These are phyloP conservation scores for Pseudochromis fuscus DNA, from an alignment of 2,797 vertebrate species.

Conservation along the genomic window DNA sequence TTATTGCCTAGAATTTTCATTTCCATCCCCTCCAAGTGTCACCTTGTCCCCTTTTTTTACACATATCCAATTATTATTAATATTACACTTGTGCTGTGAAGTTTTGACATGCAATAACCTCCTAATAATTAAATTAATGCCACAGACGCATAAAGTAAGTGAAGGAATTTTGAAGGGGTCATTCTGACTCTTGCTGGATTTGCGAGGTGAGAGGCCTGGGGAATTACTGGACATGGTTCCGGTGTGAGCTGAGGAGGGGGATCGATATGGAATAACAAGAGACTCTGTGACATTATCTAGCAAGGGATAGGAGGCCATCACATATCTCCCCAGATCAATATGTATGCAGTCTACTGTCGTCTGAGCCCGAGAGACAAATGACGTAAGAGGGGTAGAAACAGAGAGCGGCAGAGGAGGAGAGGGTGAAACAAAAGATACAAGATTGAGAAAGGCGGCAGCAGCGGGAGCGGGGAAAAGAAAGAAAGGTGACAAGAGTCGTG, in stretches of 20 bases:
- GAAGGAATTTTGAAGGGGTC: conserved; percentile 51
- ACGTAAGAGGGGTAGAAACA: conserved; percentile 35
- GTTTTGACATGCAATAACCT: conserved; percentile 30
- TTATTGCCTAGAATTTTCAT: neutral
- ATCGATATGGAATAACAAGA: conserved; percentile 84
- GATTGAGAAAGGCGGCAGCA: conserved; percentile 40
- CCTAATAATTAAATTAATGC: conserved; percentile 24
- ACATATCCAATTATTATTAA: conserved; percentile 15
- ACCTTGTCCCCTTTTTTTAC: conserved; percentile 3
- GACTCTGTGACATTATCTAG: conserved; percentile 82
- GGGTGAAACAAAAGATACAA: conserved; percentile 42
- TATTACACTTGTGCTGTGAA: conserved; percentile 14
- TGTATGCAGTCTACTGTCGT: conserved; percentile 71
- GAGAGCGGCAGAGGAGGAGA: conserved; percentile 9
- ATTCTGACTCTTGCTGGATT: conserved; percentile 57
- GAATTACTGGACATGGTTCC: conserved; percentile 74
- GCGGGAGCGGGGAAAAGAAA: conserved; percentile 31
- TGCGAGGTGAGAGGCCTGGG: conserved; percentile 61
- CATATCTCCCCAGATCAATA: conserved; percentile 77
- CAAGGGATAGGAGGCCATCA: conserved; percentile 69
- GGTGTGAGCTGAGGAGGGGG: conserved; percentile 44
- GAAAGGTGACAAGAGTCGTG: conserved; percentile 9
- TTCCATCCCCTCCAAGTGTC: too few species aligned
- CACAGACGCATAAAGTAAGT: conserved; percentile 44
- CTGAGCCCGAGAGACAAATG: conserved; percentile 68